Base-by-base conservation (phyloP, 2,888 invertebrate genomes). In the Drosophila dives region DNA sequence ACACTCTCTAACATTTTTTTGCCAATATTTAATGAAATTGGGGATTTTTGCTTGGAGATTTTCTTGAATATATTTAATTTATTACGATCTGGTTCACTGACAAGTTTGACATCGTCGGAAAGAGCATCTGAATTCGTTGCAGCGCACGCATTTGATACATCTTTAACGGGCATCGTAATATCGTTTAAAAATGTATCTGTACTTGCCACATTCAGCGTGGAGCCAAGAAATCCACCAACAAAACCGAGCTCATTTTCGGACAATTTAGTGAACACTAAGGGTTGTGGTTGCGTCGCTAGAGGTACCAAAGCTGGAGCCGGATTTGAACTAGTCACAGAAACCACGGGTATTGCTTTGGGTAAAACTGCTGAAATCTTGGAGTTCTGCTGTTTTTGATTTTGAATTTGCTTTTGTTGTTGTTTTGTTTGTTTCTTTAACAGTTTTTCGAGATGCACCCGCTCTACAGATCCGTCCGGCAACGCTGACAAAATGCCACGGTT, bases 1-100 rank as follows among this genome's bases (percentile, higher is more conserved):
- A 56, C 6, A 53, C 42, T 73, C 5, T 60, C 68, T 38, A 75
- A 81, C 0, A 71, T 32, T 55, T 61, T 68, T 15, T 77, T 51
- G 26, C 72, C 17, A 6, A 77, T 4, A 69, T 70, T 60, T 36
- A 69, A 6, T 10, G 69, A 17, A 6, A 55, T 81, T 12, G 81
- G 79, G 2, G 71, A 65, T 64, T 91, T 91, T 45, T 88, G 91
- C 34, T 92, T 95, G 71, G 97, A 96, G 92, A 97, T 97, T 93
- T 97, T 97, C 92, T 97, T 97, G 90, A 97, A 96, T 91, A 97
- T 97, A 93, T 97, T 97, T 48, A 97, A 94, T 92, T 97, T 98
- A 92, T 96, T 96, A 92, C 96, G 96, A 91, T 97, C 97, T 0
- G 97, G 97, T 92, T 97, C 97, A 15, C 95, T 95, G 7, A 95